Percentiles rank a stretch among this genome's conserved stretches.
phyloP scores from a whole-genome alignment of 2,797 vertebrate species.

The Phrynocephalus vlangalii region DNA sequence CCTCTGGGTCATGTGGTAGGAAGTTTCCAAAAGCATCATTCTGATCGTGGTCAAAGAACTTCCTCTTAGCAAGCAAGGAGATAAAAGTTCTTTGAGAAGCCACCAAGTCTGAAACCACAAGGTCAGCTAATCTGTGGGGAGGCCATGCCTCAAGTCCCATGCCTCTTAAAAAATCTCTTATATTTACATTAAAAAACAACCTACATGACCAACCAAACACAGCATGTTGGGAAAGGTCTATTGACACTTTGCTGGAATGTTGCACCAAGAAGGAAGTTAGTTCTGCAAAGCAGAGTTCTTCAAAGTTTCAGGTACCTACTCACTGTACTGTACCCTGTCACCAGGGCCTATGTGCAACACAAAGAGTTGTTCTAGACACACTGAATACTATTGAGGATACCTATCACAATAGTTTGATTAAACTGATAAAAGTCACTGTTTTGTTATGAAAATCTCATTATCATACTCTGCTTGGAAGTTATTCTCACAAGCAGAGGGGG shows the following conservation, averaged over 20 bases:
- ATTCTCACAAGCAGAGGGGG: no score
- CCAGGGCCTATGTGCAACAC: no score
- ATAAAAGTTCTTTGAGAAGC: slow-evolving; percentile 37
- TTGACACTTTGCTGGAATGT: not conserved
- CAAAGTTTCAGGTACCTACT: no score
- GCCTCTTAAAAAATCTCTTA: not conserved
- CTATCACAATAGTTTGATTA: no score
- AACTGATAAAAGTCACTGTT: no score
- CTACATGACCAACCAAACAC: not conserved
- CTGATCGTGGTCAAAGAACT: slow-evolving; percentile 67
- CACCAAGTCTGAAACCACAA: slow-evolving; percentile 22
- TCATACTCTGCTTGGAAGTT: no score
- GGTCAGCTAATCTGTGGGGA: not conserved
- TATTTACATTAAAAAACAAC: slow-evolving; percentile 32
- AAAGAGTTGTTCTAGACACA: no score
- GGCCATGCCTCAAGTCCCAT: not conserved
- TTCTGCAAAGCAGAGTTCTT: not conserved
- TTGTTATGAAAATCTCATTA: no score
- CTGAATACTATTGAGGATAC: no score
- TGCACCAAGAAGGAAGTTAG: not conserved
- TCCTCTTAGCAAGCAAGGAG: slow-evolving; percentile 53
- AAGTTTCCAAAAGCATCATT: slow-evolving; percentile 65
- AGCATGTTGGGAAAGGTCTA: not conserved
- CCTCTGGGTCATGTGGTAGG: slow-evolving; percentile 41
- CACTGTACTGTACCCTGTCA: not conserved